Base-by-base conservation (phyloP, 2,888 invertebrate species). In the Liodrosophila aerea region DNA sequence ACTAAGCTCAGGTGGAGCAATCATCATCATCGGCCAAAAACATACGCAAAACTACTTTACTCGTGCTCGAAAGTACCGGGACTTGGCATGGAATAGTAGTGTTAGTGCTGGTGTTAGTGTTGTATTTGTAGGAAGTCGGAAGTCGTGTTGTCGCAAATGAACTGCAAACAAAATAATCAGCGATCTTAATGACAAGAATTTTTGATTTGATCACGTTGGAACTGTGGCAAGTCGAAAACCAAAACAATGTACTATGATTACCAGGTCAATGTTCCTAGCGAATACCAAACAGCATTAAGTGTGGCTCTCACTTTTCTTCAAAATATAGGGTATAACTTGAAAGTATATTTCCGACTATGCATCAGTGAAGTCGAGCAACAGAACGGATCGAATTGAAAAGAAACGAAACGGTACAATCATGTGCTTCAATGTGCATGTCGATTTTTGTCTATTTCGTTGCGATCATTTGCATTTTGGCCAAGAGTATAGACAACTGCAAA, bases 1-100 rank as follows among this genome's bases (percentile, higher is more conserved):
- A 22, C 30, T 30, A 7, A 30, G 30, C 30, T 2, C 1, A 30
- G 7, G 4, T n/a, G 12, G 51, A 33, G 76, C 61, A 66, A 77
- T 77, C 77, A 77, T 76, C 77, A 77, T 77, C 76, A 77, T n/a
- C n/a, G 31, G 62, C 56, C 71, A 68, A 56, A 76, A 77, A 63
- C 50, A 50, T 62, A 61, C 51, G 73, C 75, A 69, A 66, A 64
- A 62, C 57, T 62, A 52, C 44, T 51, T 37, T 5, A 33, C 54
- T 57, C 52, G 31, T 43, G 12, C 18, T 11, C 29, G 16, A 13
- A 16, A n/a, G 11, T 13, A 4, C 15, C 7, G 4, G 22, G n/a
- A 4, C 2, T 12, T n/a, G 11, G 37, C 9, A n/a, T 16, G 11
- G 44, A 1, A 11, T n/a, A 18, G 18, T 5, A n/a, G 40, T n/a